Evolutionary conservation across 2,797 vertebrate species (phyloP).

Genomic region (Hippoglossus hippoglossus): DNA sequence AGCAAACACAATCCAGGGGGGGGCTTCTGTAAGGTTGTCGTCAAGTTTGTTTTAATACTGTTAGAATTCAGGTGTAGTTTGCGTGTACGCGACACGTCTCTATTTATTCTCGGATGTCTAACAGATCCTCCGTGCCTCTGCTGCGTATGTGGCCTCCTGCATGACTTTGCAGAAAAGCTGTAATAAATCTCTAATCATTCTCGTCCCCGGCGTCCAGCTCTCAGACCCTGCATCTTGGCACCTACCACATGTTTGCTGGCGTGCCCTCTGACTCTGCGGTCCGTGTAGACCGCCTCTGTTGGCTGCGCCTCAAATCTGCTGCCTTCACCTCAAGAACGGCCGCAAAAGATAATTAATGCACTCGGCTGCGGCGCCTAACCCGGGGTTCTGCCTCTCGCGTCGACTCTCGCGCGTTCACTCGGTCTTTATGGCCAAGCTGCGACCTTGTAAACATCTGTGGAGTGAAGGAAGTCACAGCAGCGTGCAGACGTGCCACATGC

Average conservation of each 20-base stretch:
- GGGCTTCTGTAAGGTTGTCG: conserved; percentile 31
- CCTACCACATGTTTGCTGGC: conserved; percentile 72
- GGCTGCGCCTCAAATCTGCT: conserved; percentile 65
- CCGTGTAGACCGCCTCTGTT: conserved; percentile 69
- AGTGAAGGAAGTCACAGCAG: conserved; percentile 47
- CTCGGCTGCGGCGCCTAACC: conserved; percentile 49
- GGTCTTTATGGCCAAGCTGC: conserved; percentile 54
- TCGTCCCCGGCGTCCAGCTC: conserved; percentile 47
- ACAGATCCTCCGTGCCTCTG: conserved; percentile 24
- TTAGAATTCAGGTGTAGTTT: conserved; percentile 10
- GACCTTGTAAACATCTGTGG: conserved; percentile 77
- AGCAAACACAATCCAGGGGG: conserved; percentile 62
- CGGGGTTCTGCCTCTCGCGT: conserved; percentile 37
- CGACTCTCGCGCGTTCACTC: conserved; percentile 27
- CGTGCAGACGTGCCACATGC: conserved; percentile 38
- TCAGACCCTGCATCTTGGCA: conserved; percentile 68
- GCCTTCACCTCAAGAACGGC: conserved; percentile 68
- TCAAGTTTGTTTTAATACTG: conserved; percentile 30
- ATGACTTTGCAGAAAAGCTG: conserved; percentile 74
- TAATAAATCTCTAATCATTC: conserved; percentile 69
- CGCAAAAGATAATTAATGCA: conserved; percentile 74
- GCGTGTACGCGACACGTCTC: not conserved
- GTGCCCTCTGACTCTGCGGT: conserved; percentile 70
- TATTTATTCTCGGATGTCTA: conserved; percentile 1
- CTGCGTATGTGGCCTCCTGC: conserved; percentile 29